A percentile compares a stretch with the other conserved stretches of the same genome.
phyloP scores from a whole-genome alignment of 2,888 invertebrate species.

The Rhamphomyia laevipes region DNA sequence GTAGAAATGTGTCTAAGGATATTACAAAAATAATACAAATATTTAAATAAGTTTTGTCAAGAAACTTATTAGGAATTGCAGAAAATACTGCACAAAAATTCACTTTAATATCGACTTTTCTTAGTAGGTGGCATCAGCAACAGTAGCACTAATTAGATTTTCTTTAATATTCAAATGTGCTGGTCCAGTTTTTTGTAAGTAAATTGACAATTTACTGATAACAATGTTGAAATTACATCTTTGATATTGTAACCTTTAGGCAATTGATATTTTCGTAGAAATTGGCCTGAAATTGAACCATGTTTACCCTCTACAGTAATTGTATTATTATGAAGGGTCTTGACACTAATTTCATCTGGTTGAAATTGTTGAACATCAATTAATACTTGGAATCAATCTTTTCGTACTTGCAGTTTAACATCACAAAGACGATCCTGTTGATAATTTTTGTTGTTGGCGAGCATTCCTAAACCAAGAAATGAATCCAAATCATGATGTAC shows the following conservation, averaged over 20 bases:
- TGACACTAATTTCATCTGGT: constrained; percentile 59
- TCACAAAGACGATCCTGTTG: no score
- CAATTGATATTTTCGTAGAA: constrained; percentile 39
- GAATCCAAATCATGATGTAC: neutral
- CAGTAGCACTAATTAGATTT: constrained; percentile 26
- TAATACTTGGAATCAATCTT: constrained; percentile 65
- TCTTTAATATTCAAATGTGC: constrained; percentile 41
- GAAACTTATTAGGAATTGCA: no score
- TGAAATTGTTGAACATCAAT: constrained; percentile 60
- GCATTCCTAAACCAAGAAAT: neutral
- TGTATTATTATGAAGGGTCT: constrained; percentile 46
- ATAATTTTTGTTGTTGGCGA: no score
- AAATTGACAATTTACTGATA: constrained; percentile 63
- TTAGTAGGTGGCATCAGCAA: neutral
- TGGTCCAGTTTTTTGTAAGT: constrained; percentile 49
- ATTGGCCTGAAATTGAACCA: constrained; percentile 61
- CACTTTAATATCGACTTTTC: no score
- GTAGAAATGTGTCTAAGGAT: no score
- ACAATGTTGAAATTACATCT: constrained; percentile 59
- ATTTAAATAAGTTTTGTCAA: no score
- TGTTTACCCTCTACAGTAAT: constrained; percentile 66
- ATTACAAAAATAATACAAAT: no score
- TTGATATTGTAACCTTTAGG: constrained; percentile 60
- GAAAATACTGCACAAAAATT: no score
- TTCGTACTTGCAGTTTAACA: constrained; percentile 37